phyloP scores from a whole-genome alignment of 2,797 vertebrate genomes.

The Ciconia nigra region DNA sequence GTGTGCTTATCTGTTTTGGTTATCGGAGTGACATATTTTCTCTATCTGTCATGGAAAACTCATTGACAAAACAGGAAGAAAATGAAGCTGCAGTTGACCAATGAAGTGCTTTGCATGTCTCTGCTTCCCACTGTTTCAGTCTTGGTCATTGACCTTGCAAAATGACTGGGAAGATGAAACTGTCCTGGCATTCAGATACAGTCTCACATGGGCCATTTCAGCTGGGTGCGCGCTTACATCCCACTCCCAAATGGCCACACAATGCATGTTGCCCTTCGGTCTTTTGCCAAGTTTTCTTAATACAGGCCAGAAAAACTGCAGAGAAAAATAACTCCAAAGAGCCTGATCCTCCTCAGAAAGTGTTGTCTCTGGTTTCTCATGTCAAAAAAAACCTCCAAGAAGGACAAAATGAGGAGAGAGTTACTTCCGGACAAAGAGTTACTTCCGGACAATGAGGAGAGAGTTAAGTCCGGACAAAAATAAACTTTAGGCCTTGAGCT shows the following conservation, averaged over 20 bases:
- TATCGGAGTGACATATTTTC: conserved; percentile 9
- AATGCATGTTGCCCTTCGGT: background rate
- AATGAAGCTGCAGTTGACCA: background rate
- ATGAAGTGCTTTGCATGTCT: background rate
- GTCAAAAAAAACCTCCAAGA: background rate
- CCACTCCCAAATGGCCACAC: background rate
- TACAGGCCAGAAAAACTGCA: background rate
- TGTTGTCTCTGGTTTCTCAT: background rate
- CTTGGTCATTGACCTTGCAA: background rate
- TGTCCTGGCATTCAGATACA: background rate
- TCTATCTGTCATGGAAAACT: conserved; percentile 47
- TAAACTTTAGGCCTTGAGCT: background rate
- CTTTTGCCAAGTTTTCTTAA: conserved; percentile 8
- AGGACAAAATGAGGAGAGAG: background rate
- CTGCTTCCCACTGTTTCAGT: conserved; percentile 21
- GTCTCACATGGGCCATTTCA: background rate
- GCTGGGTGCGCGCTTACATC: background rate
- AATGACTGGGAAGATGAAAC: background rate
- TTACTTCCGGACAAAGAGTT: background rate
- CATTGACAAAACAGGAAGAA: conserved; percentile 48
- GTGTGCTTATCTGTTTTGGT: conserved; percentile 32
- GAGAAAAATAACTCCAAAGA: background rate
- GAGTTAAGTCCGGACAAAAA: background rate
- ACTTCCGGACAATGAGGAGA: background rate
- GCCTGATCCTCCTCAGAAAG: background rate